Conservation (phyloP, 30 jellyfish, hydroid and myxozoan species). For the Phacellophora camtschatica region DNA sequence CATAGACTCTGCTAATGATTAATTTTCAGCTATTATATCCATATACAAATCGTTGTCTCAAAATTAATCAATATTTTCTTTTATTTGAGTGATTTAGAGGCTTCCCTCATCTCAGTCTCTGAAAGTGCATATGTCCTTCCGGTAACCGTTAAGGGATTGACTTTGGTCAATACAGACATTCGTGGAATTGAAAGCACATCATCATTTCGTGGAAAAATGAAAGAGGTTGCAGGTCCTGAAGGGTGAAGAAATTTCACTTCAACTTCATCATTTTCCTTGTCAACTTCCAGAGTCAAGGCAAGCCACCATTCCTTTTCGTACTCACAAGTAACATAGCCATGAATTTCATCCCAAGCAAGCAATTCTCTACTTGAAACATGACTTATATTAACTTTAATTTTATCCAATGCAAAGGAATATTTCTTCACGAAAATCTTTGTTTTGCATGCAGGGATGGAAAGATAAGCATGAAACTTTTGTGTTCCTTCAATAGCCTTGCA, state of each 20-base stretch:
- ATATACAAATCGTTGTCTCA: too few relatives aligned
- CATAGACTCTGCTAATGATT: too few relatives aligned
- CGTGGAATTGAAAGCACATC: not conserved
- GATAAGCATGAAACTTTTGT: slow-evolving; percentile 24
- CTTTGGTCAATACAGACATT: not conserved
- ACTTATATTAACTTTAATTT: not conserved
- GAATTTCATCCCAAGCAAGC: not conserved
- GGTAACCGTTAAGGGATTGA: not conserved
- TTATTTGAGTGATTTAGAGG: not conserved
- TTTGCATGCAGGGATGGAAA: not conserved
- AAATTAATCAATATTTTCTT: too few relatives aligned
- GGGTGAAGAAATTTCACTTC: slow-evolving; percentile 26
- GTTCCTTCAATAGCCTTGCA: slow-evolving; percentile 30
- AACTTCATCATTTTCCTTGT: not conserved
- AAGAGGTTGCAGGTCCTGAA: slow-evolving; percentile 40
- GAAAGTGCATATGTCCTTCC: slow-evolving; percentile 5
- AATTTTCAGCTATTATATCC: too few relatives aligned
- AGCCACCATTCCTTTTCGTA: slow-evolving; percentile 46
- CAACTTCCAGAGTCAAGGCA: not conserved
- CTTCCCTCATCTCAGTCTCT: not conserved
- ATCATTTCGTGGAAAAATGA: slow-evolving; percentile 2
- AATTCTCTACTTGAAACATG: not conserved
- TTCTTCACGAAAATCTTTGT: slow-evolving; percentile 10
- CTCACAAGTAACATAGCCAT: slow-evolving; percentile 35
- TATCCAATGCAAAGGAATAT: slow-evolving; percentile 8